Base-by-base conservation (phyloP, 1,140 invertebrate species). In the Sipha flava region DNA sequence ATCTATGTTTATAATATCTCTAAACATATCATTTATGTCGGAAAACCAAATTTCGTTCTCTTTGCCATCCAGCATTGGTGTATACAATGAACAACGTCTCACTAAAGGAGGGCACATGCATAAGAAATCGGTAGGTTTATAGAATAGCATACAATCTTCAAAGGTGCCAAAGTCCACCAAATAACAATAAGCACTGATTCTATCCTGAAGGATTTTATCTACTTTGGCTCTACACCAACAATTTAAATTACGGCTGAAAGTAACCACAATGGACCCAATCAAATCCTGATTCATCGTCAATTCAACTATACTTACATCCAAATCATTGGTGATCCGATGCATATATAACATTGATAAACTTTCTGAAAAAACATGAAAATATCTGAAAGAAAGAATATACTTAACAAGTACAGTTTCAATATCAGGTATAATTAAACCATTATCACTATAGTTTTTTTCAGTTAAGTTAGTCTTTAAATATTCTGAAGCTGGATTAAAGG, bases 31-130 rank as follows among this genome's bases (percentile, higher is more conserved):
- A 77, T 40, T 6, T 26, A 77, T 14, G 18, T 77, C 29, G 5
- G 73, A 18, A 29, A 23, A 77, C 73, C 73, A 77, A 57, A 77
- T 77, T 77, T 77, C 52, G 26, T 77, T 77, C 29, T 77, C 73
- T 77, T 77, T 43, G 3, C 49, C 73, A 5, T 18, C 34, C 2
- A 59, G 26, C 7, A 59, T 40, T n/a, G 73, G 49, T 1, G 73
- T 7, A 43, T 57, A 26, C 2, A 77, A 57, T 9, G 34, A 29
- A 77, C 73, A 77, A 16, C 73, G 73, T 77, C 73, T 77, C 0
- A 77, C 73, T 10, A 77, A 0, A 14, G 34, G 52, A 29, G 73
- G 73, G 14, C 49, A 77, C 14, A 14, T 6, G 5, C 12, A 3
- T 26, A 77, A 52, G 16, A 77, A 77, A 26, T 77, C 34, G 23